These are phyloP conservation scores for Poecilia gillii DNA, from an alignment of 2,797 vertebrate species.

Conservation along the genomic window DNA sequence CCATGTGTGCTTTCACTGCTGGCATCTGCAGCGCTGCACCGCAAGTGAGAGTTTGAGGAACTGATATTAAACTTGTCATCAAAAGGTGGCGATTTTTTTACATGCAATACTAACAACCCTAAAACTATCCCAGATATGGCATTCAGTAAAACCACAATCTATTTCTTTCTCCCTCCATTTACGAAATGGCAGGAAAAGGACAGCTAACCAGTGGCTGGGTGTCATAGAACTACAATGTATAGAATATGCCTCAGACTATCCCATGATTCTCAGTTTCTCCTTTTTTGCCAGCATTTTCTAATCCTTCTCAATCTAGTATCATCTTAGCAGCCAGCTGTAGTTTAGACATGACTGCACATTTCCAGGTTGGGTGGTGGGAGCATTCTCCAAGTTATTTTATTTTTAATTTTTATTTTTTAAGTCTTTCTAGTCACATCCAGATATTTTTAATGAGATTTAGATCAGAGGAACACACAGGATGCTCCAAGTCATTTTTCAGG, in stretches of 20 bases:
- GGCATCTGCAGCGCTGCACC: not conserved
- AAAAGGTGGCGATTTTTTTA: not conserved
- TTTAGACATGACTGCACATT: not conserved
- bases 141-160: not conserved
- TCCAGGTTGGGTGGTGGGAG: not conserved
- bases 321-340: no score
- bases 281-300: not conserved
- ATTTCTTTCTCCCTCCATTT: not conserved
- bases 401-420: not conserved
- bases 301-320: not conserved
- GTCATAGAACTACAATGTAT: not conserved
- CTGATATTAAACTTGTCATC: not conserved
- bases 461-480: not conserved
- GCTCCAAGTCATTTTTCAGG: not conserved
- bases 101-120: not conserved
- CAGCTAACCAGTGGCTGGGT: not conserved
- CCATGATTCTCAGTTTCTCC: not conserved
- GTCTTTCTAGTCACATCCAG: not conserved
- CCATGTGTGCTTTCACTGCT: not conserved
- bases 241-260: not conserved
- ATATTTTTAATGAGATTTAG: not conserved
- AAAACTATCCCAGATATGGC: not conserved
- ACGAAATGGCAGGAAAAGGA: not conserved
- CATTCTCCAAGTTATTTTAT: not conserved
- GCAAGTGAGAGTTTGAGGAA: not conserved